Conservation (phyloP, 1,140 invertebrate genomes). For the Ridgeia piscesae region DNA sequence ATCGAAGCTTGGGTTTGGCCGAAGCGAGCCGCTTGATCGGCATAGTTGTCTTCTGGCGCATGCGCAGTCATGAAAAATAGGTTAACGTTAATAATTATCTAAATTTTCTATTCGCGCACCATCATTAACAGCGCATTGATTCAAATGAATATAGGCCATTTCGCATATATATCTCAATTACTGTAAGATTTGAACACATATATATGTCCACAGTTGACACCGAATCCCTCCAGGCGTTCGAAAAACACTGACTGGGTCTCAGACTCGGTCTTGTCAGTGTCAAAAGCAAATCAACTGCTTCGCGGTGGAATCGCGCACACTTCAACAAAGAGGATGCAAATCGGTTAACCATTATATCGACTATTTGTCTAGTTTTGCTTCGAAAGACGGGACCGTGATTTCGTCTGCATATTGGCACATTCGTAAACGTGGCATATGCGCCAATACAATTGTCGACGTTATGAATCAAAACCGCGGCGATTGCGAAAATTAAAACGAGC, state of each 20-base stretch:
- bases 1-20: neutral
- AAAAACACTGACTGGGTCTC: neutral
- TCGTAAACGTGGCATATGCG: neutral
- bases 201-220: neutral
- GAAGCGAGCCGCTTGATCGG: neutral
- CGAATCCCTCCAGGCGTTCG: neutral
- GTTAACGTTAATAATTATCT: conserved; percentile 6
- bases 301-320: neutral
- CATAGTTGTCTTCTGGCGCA: neutral
- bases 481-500: neutral
- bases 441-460: neutral
- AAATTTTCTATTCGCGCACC: neutral
- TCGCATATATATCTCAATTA: neutral
- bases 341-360: conserved; percentile 1
- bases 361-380: neutral
- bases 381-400: neutral
- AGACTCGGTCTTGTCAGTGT: neutral
- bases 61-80: neutral
- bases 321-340: neutral
- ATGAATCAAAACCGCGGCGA: neutral
- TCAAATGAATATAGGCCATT: neutral
- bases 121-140: neutral
- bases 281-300: conserved; percentile 5
- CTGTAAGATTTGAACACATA: neutral
- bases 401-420: neutral